Evolutionary conservation across 2,888 invertebrate species (phyloP).

Genomic region (Muschampia plurimacula): DNA sequence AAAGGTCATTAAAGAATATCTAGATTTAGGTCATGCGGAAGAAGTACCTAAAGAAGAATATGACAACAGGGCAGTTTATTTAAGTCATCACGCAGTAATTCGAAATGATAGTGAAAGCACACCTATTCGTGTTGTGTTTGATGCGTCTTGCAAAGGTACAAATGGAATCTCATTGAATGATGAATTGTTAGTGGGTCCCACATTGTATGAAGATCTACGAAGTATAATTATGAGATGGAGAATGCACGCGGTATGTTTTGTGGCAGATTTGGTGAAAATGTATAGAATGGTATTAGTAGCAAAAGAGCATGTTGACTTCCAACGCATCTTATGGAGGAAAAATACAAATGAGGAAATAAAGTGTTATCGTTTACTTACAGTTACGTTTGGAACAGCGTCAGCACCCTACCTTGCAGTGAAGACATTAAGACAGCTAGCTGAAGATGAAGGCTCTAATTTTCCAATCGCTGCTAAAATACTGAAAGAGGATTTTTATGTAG

Average conservation of each 20-base stretch:
- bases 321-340: slow-evolving; percentile 22
- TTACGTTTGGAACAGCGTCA: slow-evolving; percentile 46
- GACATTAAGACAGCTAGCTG: slow-evolving; percentile 42
- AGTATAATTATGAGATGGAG: slow-evolving; percentile 15
- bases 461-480: slow-evolving; percentile 38
- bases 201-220: slow-evolving; percentile 18
- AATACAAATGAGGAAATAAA: slow-evolving; percentile 29
- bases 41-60: neutral
- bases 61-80: slow-evolving; percentile 7
- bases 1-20: slow-evolving; percentile 23
- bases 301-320: neutral
- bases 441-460: slow-evolving; percentile 31
- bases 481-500: slow-evolving; percentile 44
- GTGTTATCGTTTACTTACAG: slow-evolving; percentile 42
- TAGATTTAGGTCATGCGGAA: slow-evolving; percentile 21
- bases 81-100: slow-evolving; percentile 31
- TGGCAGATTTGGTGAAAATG: slow-evolving; percentile 35
- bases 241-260: neutral
- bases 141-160: slow-evolving; percentile 41
- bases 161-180: slow-evolving; percentile 45
- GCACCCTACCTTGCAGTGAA: slow-evolving; percentile 46
- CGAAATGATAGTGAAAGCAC: slow-evolving; percentile 23
- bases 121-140: slow-evolving; percentile 41
- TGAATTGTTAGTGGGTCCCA: slow-evolving; percentile 44
- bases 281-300: slow-evolving; percentile 27